A percentile compares a stretch with the other conserved stretches of the same genome.
Evolutionary conservation across 2,888 invertebrate species (phyloP).

Genomic region (Parnassius apollo): DNA sequence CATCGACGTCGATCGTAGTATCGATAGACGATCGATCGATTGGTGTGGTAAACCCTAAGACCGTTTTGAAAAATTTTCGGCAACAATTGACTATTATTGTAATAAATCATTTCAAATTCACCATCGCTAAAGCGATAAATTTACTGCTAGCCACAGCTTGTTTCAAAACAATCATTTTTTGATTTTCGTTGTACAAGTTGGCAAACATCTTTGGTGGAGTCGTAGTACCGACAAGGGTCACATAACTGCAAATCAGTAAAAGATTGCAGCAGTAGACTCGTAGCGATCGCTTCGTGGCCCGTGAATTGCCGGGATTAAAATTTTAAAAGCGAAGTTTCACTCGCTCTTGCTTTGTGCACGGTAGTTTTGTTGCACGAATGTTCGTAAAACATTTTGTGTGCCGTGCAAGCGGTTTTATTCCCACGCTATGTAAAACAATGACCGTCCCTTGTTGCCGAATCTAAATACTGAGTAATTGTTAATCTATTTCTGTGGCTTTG

Average conservation of each 20-base stretch:
- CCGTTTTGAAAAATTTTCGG: too few species aligned
- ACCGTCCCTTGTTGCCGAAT: constrained; percentile 15
- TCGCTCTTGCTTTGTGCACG: constrained; percentile 46
- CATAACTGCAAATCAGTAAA: constrained; percentile 32
- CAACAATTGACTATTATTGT: too few species aligned
- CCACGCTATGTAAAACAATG: constrained; percentile 22
- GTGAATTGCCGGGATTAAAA: constrained; percentile 64
- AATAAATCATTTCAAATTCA: too few species aligned
- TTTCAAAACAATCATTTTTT: too few species aligned
- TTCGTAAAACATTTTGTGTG: constrained; percentile 56
- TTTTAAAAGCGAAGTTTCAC: constrained; percentile 59
- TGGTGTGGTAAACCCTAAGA: too few species aligned
- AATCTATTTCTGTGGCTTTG: constrained; percentile 17
- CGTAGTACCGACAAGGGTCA: constrained; percentile 15
- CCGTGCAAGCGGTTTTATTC: constrained; percentile 36
- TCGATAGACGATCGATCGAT: too few species aligned
- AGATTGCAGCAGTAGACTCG: constrained; percentile 39
- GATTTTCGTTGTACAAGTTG: too few species aligned
- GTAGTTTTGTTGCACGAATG: constrained; percentile 38
- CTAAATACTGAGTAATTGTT: constrained; percentile 15
- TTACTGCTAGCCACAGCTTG: too few species aligned
- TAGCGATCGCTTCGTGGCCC: constrained; percentile 44
- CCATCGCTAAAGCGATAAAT: too few species aligned
- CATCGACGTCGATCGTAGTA: too few species aligned
- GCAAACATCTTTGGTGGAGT: too few species aligned